Conservation (phyloP, 2,888 invertebrate species). For the Cecidostiba fungosa region DNA sequence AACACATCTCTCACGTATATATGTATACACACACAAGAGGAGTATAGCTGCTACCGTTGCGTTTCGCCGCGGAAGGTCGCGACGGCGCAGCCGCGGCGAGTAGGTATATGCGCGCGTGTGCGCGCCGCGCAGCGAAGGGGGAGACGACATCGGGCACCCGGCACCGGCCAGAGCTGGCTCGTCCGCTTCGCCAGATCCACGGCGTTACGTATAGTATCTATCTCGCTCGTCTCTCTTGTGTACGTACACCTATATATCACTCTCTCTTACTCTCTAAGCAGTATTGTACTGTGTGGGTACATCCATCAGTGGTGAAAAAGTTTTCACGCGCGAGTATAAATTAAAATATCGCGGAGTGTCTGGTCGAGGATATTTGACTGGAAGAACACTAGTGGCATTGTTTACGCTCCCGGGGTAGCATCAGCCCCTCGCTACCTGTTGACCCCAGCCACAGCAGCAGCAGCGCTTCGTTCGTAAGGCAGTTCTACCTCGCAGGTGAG, state of each 20-base stretch:
- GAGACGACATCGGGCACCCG: slow-evolving; percentile 72
- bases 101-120: slow-evolving; percentile 71
- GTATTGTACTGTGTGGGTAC: neutral
- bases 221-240: neutral
- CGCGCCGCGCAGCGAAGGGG: neutral
- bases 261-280: neutral
- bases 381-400: slow-evolving; percentile 15
- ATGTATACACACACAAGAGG: neutral
- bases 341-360: neutral
- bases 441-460: slow-evolving; percentile 41
- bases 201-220: neutral
- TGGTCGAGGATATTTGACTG: too few species aligned
- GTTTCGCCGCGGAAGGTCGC: slow-evolving; percentile 64
- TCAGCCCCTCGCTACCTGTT: slow-evolving; percentile 42
- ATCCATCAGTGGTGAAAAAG: neutral
- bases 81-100: slow-evolving; percentile 74
- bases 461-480: slow-evolving; percentile 12
- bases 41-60: neutral
- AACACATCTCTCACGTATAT: neutral
- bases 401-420: slow-evolving; percentile 34
- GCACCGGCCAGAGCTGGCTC: slow-evolving; percentile 78
- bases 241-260: neutral
- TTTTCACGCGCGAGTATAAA: neutral
- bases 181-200: slow-evolving; percentile 43
- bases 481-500: slow-evolving; percentile 41